Percentiles rank a stretch among this genome's conserved stretches.
Evolutionary conservation across 1,140 invertebrate genomes (phyloP).

Genomic region (Anastrepha ludens): DNA sequence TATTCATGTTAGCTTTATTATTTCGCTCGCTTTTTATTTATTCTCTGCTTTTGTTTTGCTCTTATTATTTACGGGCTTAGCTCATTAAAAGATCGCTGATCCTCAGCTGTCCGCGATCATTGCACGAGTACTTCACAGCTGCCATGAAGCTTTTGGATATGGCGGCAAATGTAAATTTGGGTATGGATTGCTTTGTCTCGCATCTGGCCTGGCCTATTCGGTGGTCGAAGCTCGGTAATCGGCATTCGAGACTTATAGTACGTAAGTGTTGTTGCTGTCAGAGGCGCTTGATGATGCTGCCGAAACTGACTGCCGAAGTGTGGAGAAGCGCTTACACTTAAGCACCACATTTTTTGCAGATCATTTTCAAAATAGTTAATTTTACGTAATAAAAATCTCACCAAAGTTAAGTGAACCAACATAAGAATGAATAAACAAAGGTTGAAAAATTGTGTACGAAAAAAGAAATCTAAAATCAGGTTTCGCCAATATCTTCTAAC

Average conservation of each 20-base stretch:
- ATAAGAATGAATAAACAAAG: neutral
- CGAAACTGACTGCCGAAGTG: neutral
- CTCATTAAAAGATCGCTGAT: slow-evolving; percentile 21
- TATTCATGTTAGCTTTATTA: neutral
- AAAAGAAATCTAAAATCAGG: neutral
- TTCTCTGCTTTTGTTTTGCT: neutral
- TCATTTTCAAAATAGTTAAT: slow-evolving; percentile 39
- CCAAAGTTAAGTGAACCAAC: neutral
- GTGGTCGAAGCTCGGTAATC: neutral
- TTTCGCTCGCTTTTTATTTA: neutral
- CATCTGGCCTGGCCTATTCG: neutral
- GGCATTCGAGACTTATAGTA: neutral
- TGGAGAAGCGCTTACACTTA: neutral
- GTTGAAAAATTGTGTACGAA: neutral
- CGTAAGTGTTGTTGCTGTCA: neutral
- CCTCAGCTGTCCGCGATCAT: neutral
- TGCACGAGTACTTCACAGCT: neutral
- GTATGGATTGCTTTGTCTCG: neutral
- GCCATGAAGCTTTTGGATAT: neutral
- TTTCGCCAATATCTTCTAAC: no score
- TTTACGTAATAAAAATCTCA: neutral
- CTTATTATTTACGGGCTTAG: neutral
- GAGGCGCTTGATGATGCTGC: neutral
- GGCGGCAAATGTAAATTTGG: neutral
- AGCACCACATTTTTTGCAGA: slow-evolving; percentile 13